Evolutionary conservation across 2,113 vertebrate genomes (phyloP).

Genomic region (Sciurus niger): DNA sequence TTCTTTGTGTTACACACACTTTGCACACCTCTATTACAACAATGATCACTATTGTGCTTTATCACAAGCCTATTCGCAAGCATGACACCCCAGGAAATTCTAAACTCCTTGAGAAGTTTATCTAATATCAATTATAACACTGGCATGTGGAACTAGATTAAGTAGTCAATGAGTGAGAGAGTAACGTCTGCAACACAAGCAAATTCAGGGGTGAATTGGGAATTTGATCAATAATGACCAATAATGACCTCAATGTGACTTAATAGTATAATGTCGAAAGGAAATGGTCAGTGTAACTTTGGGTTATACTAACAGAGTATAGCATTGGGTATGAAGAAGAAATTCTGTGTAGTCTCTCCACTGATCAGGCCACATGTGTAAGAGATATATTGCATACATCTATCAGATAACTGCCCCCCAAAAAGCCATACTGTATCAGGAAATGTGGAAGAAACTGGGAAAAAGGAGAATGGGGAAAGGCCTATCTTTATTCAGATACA

Average conservation of each 20-base stretch:
- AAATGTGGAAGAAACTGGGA: background rate
- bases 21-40: background rate
- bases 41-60: background rate
- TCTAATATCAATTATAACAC: slow-evolving; percentile 2
- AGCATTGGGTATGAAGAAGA: background rate
- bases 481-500: background rate
- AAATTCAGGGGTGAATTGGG: background rate
- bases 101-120: background rate
- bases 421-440: background rate
- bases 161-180: background rate
- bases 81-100: slow-evolving; percentile 17
- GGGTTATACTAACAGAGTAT: background rate
- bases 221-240: background rate
- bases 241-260: background rate
- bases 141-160: background rate
- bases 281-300: background rate
- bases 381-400: background rate
- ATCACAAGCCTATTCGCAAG: background rate
- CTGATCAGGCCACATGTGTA: background rate
- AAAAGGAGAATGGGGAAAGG: background rate
- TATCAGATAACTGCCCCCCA: background rate
- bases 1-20: background rate
- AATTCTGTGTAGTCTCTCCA: background rate
- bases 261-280: background rate
- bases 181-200: background rate